Evolutionary conservation across 2,888 invertebrate genomes (phyloP).

Genomic region (Oxytorus armatus): DNA sequence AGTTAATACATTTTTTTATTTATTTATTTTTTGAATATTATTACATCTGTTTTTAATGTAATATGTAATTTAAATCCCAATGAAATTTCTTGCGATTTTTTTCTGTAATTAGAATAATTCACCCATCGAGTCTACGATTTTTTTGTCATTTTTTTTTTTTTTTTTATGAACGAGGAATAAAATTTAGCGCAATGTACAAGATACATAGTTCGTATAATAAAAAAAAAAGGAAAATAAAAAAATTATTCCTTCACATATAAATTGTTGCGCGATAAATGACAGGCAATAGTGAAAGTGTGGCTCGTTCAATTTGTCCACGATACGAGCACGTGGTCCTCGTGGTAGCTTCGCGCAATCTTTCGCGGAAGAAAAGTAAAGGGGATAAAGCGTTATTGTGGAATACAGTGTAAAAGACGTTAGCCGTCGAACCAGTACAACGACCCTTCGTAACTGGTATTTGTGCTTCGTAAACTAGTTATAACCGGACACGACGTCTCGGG

Average conservation of each 20-base stretch:
- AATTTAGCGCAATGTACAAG: neutral
- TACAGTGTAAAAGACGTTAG: constrained; percentile 24
- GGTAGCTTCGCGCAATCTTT: constrained; percentile 52
- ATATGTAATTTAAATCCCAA: no score
- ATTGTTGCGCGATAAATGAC: neutral
- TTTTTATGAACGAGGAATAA: no score
- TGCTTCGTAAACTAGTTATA: constrained; percentile 72
- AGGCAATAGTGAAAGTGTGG: constrained; percentile 36
- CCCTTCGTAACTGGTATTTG: constrained; percentile 74
- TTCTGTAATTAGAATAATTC: no score
- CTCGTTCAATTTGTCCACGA: constrained; percentile 3
- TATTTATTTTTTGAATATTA: no score
- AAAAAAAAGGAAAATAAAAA: neutral
- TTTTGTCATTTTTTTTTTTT: no score
- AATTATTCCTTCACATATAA: neutral
- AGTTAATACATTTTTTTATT: no score
- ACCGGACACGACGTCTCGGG: constrained; percentile 69
- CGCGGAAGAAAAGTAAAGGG: constrained; percentile 60
- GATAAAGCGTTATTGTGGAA: constrained; percentile 37
- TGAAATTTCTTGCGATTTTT: no score
- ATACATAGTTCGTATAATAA: neutral
- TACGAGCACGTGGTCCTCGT: neutral
- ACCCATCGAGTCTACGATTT: no score
- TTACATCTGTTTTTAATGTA: no score
- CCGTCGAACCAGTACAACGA: constrained; percentile 74